Evolutionary conservation across 2,888 invertebrate species (phyloP), one percentile per base, ranked within the genome.

Genomic region (Mythimna lalbum): DNA sequence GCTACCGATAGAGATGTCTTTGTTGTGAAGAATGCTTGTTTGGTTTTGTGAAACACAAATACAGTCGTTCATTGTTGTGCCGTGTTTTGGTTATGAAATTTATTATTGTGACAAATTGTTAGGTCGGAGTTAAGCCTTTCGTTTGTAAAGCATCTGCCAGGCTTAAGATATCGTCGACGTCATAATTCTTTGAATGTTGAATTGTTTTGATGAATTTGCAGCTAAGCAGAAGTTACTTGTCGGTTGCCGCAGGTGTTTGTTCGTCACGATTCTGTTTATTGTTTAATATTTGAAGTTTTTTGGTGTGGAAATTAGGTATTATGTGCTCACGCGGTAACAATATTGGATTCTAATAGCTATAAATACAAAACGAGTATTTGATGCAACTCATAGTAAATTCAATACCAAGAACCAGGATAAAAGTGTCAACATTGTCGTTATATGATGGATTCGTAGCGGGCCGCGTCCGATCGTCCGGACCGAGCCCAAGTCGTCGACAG

Each of bases 21-120:
- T 95, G 95, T 94, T 91, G 81, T 87, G 88, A 68, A 91, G 88
- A 93, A 93, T 91, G 89, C 89, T 89, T 91, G 93, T 92, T 92
- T 92, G 92, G 90, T 91, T 92, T 93, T 91, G 90, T 91, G 87
- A 88, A 91, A 90, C 89, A 93, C 89, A 93, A 93, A 91, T 88
- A 90, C 86, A 86, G 85, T 81, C 84, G 80, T 83, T 88, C 87
- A 90, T 94, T 94, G 94, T 94, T 91, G 79, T 85, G 78, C 78
- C 86, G 87, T 94, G 93, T 95, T 95, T 93, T 92, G 93, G 93
- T 95, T 95, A 95, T 94, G 94, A 93, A 94, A 93, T 90, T 89
- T 91, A 90, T 92, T 93, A 91, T 95, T 93, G 88, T 95, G 95
- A 95, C 95, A 95, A 95, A 95, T 95, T 93, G 94, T 93, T 90